Base-by-base conservation (phyloP, 2,113 vertebrate genomes). In the Marmota flaviventris region DNA sequence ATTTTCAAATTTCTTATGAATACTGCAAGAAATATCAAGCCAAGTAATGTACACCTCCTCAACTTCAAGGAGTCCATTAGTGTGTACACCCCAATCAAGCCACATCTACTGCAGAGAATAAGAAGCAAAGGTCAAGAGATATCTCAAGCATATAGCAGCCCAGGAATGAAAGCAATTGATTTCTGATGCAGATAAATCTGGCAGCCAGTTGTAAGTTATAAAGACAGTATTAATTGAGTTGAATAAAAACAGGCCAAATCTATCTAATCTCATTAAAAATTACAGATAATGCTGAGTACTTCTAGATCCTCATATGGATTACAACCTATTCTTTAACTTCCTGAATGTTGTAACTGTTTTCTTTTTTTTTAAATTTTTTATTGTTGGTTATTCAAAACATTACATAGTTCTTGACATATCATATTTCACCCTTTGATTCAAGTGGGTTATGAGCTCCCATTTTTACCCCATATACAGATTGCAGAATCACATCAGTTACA, bases 61-160 rank as follows among this genome's bases (percentile, higher is more conserved):
- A n/a, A 76, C n/a, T 70, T 85, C 39, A 93, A 76, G 83, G 56
- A 85, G 18, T 89, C 67, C 67, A 48, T 85, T 94, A 92, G 42
- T 77, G 48, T 92, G 42, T 0, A 88, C 34, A 65, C 48, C 75
- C 22, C 81, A 92, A 89, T 24, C 73, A 84, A 91, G 65, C 5
- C 48, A 75, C 34, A 5, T 86, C 37, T 34, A 17, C 14, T 85
- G 20, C 65, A 89, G 42, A 37, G 12, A 14, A 70, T 45, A 92
- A 95, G 61, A 48, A 56, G 10, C 51, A 63, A 70, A 72, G 56
- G 27, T 14, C 81, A 84, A 42, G 32, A 34, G 48, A 90, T 85
- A 69, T 18, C 53, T 53, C 85, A 86, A 61, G 34, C 32, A 67
- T 78, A 67, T 0, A 78, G 39, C 8, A 73, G 29, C n/a, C 89